Percentiles rank a stretch among this genome's conserved stretches.
phyloP scores from a whole-genome alignment of 2,797 vertebrate genomes.

The Rhinophrynus dorsalis region DNA sequence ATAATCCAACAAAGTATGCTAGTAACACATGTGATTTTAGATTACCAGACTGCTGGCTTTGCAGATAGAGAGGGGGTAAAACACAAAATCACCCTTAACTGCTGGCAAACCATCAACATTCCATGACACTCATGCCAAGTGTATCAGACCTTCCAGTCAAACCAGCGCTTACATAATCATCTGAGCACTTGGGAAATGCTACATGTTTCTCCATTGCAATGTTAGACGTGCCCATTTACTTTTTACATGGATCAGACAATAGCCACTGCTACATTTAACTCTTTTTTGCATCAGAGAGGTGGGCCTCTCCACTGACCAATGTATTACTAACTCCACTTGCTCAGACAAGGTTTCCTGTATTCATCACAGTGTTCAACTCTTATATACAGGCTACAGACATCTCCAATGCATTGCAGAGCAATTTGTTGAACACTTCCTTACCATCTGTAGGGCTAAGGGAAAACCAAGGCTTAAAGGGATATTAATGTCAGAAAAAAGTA shows the following conservation, averaged over 20 bases:
- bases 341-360: too few relatives aligned
- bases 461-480: too few relatives aligned
- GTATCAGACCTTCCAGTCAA: slow-evolving; percentile 41
- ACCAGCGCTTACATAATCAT: slow-evolving; percentile 40
- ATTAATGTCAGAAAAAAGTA: too few relatives aligned
- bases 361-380: too few relatives aligned
- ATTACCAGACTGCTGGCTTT: slow-evolving; percentile 9
- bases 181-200: slow-evolving; percentile 30
- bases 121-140: slow-evolving; percentile 34
- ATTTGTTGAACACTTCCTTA: too few relatives aligned
- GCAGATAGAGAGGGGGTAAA: neutral
- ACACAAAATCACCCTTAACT: slow-evolving; percentile 21
- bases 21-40: slow-evolving; percentile 32
- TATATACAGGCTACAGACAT: too few relatives aligned
- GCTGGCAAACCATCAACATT: slow-evolving; percentile 37
- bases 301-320: too few relatives aligned
- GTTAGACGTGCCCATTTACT: slow-evolving; percentile 13
- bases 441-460: too few relatives aligned
- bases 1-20: slow-evolving; percentile 32
- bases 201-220: slow-evolving; percentile 2
- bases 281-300: too few relatives aligned
- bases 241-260: slow-evolving; percentile 13
- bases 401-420: too few relatives aligned
- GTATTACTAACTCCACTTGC: too few relatives aligned
- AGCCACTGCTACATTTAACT: slow-evolving; percentile 3